Base-by-base conservation (phyloP, 2,888 invertebrate genomes). In the Eubasilissa splendida region DNA sequence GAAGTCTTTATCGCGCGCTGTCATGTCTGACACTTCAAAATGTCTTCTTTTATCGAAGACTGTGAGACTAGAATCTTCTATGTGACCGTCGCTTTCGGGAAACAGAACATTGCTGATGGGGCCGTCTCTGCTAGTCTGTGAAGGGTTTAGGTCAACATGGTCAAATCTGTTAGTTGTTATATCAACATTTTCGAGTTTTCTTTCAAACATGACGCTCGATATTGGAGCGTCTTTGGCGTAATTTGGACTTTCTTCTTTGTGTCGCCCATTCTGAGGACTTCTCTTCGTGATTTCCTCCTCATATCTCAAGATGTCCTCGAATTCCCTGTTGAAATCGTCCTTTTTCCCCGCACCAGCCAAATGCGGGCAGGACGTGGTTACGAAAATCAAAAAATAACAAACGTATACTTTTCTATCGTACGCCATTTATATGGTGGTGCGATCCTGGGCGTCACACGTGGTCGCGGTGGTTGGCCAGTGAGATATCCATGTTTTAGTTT, bases 41-140 rank as follows among this genome's bases (percentile, higher is more conserved):
- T 82, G 82, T 65, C 82, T 77, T 71, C 76, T 77, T 31, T 73
- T 80, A 50, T 81, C 83, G 42, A 79, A 82, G 33, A 82, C 77
- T 4, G 78, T 75, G 7, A 82, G 63, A 33, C 79, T 79, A 2
- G 82, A 76, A 52, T 82, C 82, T 56, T 73, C 82, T 5, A 80
- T 22, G 12, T 65, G 59, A 8, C 53, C 59, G 14, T 79, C 79
- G 33, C 14, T 66, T 50, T 63, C 70, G 50, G 79, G 66, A 58
- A 79, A 79, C 66, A 73, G 33, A 12, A 79, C 12, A 11, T 77
- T 59, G n/a, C 31, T 50, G 31, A 58, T 56, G 11, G 14, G 70
- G 12, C 31, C 22, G 42, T 56, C 42, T 22, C 31, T 56, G 9
- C 58, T 70, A 5, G 11, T 54, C 9, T n/a, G 42, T 8, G 75